phyloP scores from a whole-genome alignment of 2,888 invertebrate genomes.

The Drosophila maculinotata region DNA sequence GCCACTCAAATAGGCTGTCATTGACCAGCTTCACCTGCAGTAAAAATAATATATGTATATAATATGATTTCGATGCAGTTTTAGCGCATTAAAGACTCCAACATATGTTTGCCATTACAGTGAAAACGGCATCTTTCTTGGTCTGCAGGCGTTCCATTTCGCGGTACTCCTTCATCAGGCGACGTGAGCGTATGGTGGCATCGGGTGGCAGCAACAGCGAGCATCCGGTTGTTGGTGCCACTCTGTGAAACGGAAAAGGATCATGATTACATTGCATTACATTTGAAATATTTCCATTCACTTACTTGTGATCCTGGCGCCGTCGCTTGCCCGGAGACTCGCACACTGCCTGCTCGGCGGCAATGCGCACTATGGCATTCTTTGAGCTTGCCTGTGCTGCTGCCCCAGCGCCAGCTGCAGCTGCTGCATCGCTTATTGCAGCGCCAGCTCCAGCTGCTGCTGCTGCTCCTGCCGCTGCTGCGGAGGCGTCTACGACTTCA shows the following conservation, averaged over 20 bases:
- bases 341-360: conserved; percentile 59
- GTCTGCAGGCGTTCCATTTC: conserved; percentile 91
- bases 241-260: conserved; percentile 68
- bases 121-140: conserved; percentile 90
- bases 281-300: conserved; percentile 1
- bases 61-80: too few relatives aligned
- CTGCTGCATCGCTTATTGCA: conserved; percentile 85
- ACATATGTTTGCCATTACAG: conserved; percentile 84
- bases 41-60: background rate
- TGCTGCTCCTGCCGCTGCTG: conserved; percentile 8
- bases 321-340: conserved; percentile 82
- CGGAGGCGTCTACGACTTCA: conserved; percentile 35
- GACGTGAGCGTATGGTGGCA: conserved; percentile 89
- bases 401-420: conserved; percentile 58
- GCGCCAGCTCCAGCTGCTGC: conserved; percentile 10
- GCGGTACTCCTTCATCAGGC: conserved; percentile 94
- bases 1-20: conserved; percentile 95
- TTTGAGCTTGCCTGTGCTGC: conserved; percentile 41
- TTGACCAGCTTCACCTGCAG: conserved; percentile 91
- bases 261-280: background rate
- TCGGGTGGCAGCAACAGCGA: conserved; percentile 84
- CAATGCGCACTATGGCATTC: conserved; percentile 63
- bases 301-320: conserved; percentile 80
- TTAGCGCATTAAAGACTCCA: too few relatives aligned
- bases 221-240: conserved; percentile 82